Conservation (phyloP, 2,888 invertebrate genomes). For the Sipha maydis region DNA sequence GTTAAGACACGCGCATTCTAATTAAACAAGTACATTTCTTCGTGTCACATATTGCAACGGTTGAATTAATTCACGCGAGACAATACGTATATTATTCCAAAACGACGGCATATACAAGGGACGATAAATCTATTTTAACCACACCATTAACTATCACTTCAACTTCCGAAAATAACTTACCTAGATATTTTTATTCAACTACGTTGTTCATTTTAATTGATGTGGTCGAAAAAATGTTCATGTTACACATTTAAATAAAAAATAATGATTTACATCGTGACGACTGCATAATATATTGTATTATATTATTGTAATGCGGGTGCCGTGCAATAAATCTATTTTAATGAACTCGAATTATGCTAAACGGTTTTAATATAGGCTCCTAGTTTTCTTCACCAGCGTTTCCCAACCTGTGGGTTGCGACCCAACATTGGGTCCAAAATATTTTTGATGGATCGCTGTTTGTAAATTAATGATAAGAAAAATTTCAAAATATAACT, state of each 20-base stretch:
- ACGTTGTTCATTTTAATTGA: neutral
- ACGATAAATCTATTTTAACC: slow-evolving; percentile 2
- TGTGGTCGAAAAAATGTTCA: neutral
- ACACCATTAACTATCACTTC: neutral
- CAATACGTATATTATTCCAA: neutral
- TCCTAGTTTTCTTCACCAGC: too few species aligned
- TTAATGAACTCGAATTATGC: too few species aligned
- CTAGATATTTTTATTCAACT: neutral
- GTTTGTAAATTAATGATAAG: too few species aligned
- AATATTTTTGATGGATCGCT: too few species aligned
- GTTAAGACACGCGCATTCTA: neutral
- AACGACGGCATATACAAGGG: neutral
- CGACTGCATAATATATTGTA: too few species aligned
- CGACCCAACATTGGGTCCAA: too few species aligned
- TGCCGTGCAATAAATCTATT: too few species aligned
- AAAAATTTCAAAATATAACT: too few species aligned
- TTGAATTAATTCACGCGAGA: neutral
- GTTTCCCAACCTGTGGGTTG: too few species aligned
- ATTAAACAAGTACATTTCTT: neutral
- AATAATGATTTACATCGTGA: too few species aligned
- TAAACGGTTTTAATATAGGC: too few species aligned
- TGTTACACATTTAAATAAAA: neutral
- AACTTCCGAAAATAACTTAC: neutral
- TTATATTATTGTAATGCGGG: too few species aligned
- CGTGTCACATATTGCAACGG: neutral